Evolutionary conservation across 2,888 invertebrate genomes (phyloP).

Genomic region (Stegana nigrithorax): DNA sequence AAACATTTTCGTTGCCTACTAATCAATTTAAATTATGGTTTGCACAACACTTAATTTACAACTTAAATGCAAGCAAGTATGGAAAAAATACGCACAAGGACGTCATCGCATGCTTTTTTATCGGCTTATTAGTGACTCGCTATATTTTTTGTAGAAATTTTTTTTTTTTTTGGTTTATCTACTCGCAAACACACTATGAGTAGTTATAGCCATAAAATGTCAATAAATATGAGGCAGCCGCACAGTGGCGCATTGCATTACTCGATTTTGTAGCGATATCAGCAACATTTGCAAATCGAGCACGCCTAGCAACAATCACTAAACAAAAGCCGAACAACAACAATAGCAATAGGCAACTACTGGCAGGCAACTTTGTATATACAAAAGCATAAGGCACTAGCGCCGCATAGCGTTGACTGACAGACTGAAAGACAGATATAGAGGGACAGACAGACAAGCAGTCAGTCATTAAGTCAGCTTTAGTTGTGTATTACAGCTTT

Average conservation of each 20-base stretch:
- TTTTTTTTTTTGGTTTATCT: too few relatives aligned
- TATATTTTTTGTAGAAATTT: too few relatives aligned
- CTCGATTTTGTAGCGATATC: not conserved
- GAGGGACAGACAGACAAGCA: not conserved
- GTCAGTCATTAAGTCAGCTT: not conserved
- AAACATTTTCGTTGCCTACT: too few relatives aligned
- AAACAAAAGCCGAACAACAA: not conserved
- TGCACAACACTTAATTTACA: too few relatives aligned
- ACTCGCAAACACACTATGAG: not conserved
- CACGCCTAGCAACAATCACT: slow-evolving; percentile 46
- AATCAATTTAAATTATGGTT: too few relatives aligned
- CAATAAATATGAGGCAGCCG: not conserved
- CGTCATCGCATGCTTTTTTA: not conserved
- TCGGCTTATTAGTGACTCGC: too few relatives aligned
- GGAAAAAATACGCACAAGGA: not conserved
- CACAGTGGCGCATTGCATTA: not conserved
- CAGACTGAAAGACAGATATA: not conserved
- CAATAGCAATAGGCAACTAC: not conserved
- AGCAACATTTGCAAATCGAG: slow-evolving; percentile 35
- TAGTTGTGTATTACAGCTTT: not conserved
- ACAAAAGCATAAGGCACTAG: slow-evolving; percentile 15
- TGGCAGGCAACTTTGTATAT: not conserved
- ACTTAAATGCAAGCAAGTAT: too few relatives aligned
- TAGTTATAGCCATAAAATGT: not conserved
- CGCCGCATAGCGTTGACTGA: not conserved